Conservation (phyloP, 2,113 vertebrate species). For the Mirounga angustirostris region DNA sequence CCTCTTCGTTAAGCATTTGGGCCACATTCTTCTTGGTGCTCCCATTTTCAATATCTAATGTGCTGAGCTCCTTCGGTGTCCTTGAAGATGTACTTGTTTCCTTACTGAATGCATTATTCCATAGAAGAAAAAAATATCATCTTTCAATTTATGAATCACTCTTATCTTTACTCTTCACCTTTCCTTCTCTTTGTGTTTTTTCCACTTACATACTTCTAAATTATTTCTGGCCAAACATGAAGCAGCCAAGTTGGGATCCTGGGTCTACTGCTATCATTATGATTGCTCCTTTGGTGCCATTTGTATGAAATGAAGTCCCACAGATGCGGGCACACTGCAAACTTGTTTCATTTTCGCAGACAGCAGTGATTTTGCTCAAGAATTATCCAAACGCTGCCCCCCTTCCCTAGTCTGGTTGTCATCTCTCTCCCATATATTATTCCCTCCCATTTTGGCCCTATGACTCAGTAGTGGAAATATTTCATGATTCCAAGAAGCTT, state of each 20-base stretch:
- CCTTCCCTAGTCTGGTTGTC: background rate
- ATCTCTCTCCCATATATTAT: constrained; percentile 24
- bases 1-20: constrained; percentile 80
- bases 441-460: background rate
- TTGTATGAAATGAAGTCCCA: constrained; percentile 50
- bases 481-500: background rate
- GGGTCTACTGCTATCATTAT: constrained; percentile 70
- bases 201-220: constrained; percentile 79
- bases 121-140: constrained; percentile 81
- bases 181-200: constrained; percentile 84
- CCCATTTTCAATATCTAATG: constrained; percentile 82
- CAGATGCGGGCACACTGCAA: background rate
- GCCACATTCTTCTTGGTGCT: constrained; percentile 77
- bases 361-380: background rate
- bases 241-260: constrained; percentile 56
- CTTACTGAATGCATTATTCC: constrained; percentile 81
- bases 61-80: constrained; percentile 64
- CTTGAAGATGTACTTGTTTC: constrained; percentile 86
- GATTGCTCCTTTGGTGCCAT: constrained; percentile 38
- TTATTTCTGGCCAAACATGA: constrained; percentile 82
- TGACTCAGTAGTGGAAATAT: background rate
- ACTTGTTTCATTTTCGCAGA: constrained; percentile 63
- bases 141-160: constrained; percentile 86
- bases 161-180: constrained; percentile 88
- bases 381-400: background rate